These are phyloP conservation scores for Tridacna crocea DNA, from an alignment of 2,888 invertebrate genomes.

Conservation along the genomic window DNA sequence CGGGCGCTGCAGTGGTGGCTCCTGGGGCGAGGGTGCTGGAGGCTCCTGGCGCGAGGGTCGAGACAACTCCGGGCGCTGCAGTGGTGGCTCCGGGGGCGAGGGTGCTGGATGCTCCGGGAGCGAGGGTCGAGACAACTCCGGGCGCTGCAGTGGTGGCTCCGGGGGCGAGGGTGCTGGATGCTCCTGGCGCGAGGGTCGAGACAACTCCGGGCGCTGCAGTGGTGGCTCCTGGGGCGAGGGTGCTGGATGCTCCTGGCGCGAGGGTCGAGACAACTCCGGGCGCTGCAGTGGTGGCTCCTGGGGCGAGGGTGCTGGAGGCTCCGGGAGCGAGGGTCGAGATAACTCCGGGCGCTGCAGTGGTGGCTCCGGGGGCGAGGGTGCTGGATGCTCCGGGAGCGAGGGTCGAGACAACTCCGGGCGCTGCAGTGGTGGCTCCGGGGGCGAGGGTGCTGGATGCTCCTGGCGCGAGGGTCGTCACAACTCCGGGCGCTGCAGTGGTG, in stretches of 20 bases:
- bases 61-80: neutral
- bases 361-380: neutral
- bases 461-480: neutral
- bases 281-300: neutral
- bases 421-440: neutral
- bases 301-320: neutral
- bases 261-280: neutral
- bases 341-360: neutral
- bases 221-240: neutral
- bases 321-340: neutral
- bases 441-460: neutral
- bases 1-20: neutral
- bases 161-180: neutral
- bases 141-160: neutral
- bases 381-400: neutral
- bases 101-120: neutral
- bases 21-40: neutral
- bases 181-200: neutral
- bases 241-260: neutral
- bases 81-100: neutral
- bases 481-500: neutral
- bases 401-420: neutral
- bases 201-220: neutral
- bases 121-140: neutral
- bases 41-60: neutral